Evolutionary conservation across 2,113 vertebrate genomes (phyloP).

Genomic region (Halcyon malimbica): DNA sequence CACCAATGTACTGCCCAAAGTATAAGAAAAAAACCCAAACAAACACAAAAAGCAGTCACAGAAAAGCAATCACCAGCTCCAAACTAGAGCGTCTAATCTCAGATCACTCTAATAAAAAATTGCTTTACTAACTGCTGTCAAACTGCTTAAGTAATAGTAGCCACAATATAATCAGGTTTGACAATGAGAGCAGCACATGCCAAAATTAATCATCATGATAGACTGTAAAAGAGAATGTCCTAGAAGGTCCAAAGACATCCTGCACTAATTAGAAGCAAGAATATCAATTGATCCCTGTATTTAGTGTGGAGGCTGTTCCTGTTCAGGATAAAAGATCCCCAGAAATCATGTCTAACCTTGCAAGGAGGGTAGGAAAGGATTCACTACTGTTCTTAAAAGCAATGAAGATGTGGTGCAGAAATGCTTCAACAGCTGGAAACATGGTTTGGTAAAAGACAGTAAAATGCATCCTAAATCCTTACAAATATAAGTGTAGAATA

Average conservation of each 20-base stretch:
- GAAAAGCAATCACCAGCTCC: background rate
- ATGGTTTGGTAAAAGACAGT: background rate
- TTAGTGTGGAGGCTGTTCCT: background rate
- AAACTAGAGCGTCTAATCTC: background rate
- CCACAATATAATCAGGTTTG: background rate
- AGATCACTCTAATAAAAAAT: background rate
- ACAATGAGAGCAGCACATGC: background rate
- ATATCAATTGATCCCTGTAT: background rate
- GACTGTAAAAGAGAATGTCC: background rate
- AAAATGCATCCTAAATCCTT: background rate
- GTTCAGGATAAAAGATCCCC: background rate
- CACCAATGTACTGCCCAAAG: background rate
- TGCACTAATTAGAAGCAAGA: slow-evolving; percentile 13
- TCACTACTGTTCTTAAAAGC: background rate
- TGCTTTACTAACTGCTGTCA: slow-evolving; percentile 15
- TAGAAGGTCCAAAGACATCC: background rate
- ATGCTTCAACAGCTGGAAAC: background rate
- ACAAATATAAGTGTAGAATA: background rate
- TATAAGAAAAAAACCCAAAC: background rate
- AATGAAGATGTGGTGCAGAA: background rate
- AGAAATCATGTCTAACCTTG: background rate
- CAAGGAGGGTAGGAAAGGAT: background rate
- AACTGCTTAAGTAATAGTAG: background rate
- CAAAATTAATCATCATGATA: slow-evolving; percentile 14
- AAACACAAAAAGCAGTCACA: slow-evolving; percentile 2